Conservation (phyloP, 2,888 invertebrate genomes). For the Adelognathus sp. region DNA sequence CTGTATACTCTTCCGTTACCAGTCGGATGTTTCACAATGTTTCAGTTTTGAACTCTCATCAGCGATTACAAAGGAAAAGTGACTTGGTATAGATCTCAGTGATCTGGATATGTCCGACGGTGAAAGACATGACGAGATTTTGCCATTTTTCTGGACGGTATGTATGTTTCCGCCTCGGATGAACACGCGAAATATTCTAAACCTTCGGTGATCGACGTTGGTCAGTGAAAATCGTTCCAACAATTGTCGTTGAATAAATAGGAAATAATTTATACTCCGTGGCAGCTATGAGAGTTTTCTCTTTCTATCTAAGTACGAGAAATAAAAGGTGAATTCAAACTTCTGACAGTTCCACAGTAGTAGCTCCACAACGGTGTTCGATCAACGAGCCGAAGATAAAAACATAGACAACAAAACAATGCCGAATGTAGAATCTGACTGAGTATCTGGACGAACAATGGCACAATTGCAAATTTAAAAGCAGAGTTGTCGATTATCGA, state of each 20-base stretch:
- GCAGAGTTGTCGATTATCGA: constrained; percentile 17
- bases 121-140: constrained; percentile 41
- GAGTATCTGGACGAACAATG: neutral
- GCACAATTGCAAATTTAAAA: neutral
- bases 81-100: constrained; percentile 34
- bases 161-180: constrained; percentile 23
- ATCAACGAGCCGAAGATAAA: neutral
- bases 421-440: neutral
- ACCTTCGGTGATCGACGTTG: neutral
- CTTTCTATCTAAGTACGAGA: neutral
- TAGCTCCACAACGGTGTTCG: neutral
- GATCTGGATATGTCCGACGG: constrained; percentile 49
- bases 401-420: neutral
- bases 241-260: neutral
- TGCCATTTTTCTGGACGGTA: constrained; percentile 54
- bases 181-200: constrained; percentile 26
- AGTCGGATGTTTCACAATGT: constrained; percentile 5
- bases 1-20: constrained; percentile 18
- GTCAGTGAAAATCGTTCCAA: neutral
- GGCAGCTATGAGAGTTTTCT: neutral
- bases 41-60: constrained; percentile 10
- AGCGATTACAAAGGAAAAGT: neutral
- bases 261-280: neutral
- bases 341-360: neutral
- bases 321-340: neutral